Evolutionary conservation across 1,140 invertebrate genomes (phyloP), one percentile per base, ranked within the genome.

Genomic region (Sycophaga agraensis): DNA sequence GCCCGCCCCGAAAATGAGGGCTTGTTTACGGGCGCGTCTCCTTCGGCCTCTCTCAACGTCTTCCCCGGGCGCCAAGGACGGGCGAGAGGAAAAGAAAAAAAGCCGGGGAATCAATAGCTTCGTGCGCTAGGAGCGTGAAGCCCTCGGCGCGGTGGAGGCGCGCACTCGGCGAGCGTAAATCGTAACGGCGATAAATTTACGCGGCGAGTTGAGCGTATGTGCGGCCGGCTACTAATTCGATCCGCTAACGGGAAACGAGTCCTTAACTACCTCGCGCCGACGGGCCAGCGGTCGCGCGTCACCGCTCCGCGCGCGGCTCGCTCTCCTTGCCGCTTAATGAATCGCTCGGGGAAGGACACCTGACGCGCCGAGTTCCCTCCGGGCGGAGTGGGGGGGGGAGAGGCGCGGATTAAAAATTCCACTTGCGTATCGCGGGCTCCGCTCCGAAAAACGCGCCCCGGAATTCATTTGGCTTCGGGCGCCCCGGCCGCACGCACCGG

Each of bases 171-270:
- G 53, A 51, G 57, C 51, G 51, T 50, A 58, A 63, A 66, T 56
- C 28, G 57, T 64, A 59, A 55, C 63, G 56, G 56, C 56, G 57
- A 55, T 60, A 60, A 64, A 64, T 65, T 61, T 63, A 63, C 61
- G 55, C 61, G 55, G 35, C 46, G 12, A 55, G 31, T 57, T 63
- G 35, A 51, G 51, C 56, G 51, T 55, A 61, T 61, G 49, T 22
- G 49, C 16, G 28, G 34, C 3, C 39, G 39, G 53, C 56, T 50
- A 40, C 26, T 50, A 55, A 53, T 64, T 58, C 55, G 66, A 65
- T 65, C 39, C 60, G 56, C 49, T 65, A 68, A 68, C 66, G 66
- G 66, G 66, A 68, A 68, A 68, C 60, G 51, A 68, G 61, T 68
- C 64, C 59, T 57, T 59, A 66, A 66, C 60, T 48, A 63, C 37